Evolutionary conservation across 1,140 invertebrate genomes (phyloP).

Genomic region (Prorops nasuta): DNA sequence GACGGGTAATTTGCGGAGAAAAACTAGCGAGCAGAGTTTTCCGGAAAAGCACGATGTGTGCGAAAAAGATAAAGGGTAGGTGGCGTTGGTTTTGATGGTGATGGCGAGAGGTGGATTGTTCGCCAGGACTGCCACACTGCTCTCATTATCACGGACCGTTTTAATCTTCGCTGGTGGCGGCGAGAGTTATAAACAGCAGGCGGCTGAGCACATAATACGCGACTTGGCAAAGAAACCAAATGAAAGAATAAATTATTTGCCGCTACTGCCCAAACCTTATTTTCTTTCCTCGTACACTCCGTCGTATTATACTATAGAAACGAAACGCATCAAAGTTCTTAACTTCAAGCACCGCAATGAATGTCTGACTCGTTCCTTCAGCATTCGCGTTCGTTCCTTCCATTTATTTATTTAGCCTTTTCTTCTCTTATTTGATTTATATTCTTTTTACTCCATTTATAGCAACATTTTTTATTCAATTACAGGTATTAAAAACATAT

Average conservation of each 20-base stretch:
- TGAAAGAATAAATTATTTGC: constrained; percentile 39
- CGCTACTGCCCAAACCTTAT: not conserved
- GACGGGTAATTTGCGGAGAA: constrained; percentile 1
- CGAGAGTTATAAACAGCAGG: constrained; percentile 35
- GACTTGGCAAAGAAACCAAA: too few species aligned
- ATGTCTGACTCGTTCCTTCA: too few species aligned
- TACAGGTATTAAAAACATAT: too few species aligned
- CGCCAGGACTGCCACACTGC: constrained; percentile 20
- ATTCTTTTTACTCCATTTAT: too few species aligned
- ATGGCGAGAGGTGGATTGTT: not conserved
- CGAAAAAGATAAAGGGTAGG: constrained; percentile 1
- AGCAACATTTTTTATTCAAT: too few species aligned
- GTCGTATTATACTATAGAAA: too few species aligned
- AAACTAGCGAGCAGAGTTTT: constrained; percentile 17
- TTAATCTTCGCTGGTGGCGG: constrained; percentile 35
- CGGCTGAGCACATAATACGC: too few species aligned
- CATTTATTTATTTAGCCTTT: too few species aligned
- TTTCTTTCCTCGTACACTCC: not conserved
- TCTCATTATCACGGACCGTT: constrained; percentile 40
- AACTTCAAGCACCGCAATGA: too few species aligned
- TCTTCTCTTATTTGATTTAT: too few species aligned
- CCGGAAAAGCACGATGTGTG: not conserved
- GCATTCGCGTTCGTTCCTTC: too few species aligned
- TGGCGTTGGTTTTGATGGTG: not conserved
- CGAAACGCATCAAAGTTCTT: too few species aligned